Evolutionary conservation across 92 coral and sea anemone genomes (phyloP), one percentile per base, ranked within the genome.

Genomic region (Zoanthus gigantus): DNA sequence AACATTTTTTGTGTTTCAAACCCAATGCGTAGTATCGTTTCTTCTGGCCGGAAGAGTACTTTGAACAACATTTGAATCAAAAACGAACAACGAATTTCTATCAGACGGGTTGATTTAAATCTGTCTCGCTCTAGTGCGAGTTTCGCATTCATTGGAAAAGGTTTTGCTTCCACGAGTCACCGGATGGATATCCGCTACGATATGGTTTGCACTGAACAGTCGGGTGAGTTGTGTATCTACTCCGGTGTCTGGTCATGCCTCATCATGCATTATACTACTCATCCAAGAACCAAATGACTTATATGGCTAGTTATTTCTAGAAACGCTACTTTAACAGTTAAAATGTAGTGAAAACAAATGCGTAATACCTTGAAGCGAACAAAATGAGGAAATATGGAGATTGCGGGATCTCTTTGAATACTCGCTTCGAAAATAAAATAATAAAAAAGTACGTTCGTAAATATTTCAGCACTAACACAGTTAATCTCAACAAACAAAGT

Each of bases 31-130:
- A 13, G 74, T 13, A 23, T 69, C 9, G 46, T 15, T 29, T 34
- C 74, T 34, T 9, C 74, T 69, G 46, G 45, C 23, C 14, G 17
- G 80, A 34, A 77, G 82, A 53, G 16, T 53, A 18, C 29, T 52
- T 52, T 53, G 29, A 46, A 83, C 91, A 90, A 86, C 94, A 92
- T 93, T 85, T 94, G 98, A 95, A 95, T 92, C 98, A 95, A 92
- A 94, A 97, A 95, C 78, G 78, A 83, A 74, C 10, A 78, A 91
- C 87, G 90, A 94, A 91, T 86, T 92, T 92, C 94, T 81, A 52
- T 13, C 42, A 23, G 65, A 80, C 61, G 85, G 9, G 48, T 46
- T 66, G 74, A 46, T 73, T 81, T 74, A 81, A 71, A 81, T 81
- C 85, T 81, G 85, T 66, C 75, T 32, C 85, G 85, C 85, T 81